phyloP scores from a whole-genome alignment of 2,113 vertebrate species.

The Eurystomus gularis region DNA sequence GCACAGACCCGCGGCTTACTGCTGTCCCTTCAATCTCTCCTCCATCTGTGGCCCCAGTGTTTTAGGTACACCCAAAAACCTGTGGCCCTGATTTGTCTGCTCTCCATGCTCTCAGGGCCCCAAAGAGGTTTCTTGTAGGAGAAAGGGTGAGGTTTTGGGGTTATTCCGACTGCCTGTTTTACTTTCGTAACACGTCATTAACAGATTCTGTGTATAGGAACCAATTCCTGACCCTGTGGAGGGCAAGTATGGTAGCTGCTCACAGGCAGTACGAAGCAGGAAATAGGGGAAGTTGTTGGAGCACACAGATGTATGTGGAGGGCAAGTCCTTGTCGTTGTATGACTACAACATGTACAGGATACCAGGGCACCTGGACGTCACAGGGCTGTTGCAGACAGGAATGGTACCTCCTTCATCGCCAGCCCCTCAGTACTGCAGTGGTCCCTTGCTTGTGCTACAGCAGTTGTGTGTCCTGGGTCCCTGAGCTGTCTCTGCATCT shows the following conservation, averaged over 20 bases:
- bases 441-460: not conserved
- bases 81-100: not conserved
- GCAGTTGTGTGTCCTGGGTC: not conserved
- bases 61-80: not conserved
- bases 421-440: not conserved
- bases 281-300: not conserved
- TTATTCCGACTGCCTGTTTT: not conserved
- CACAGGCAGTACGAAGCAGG: not conserved
- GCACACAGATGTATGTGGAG: rapidly evolving
- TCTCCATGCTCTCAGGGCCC: not conserved
- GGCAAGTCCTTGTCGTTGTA: not conserved
- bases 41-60: not conserved
- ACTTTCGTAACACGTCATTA: not conserved
- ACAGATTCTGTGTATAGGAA: not conserved
- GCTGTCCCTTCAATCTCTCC: not conserved
- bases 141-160: not conserved
- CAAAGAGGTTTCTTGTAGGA: not conserved
- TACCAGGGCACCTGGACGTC: rapidly evolving
- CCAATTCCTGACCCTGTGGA: not conserved
- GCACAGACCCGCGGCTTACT: not conserved
- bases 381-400: not conserved
- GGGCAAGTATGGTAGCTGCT: not conserved
- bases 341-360: not conserved
- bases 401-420: rapidly evolving
- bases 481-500: not conserved